Evolutionary conservation across 1,140 invertebrate genomes (phyloP), one percentile per base, ranked within the genome.

Genomic region (Agraylea sexmaculata): DNA sequence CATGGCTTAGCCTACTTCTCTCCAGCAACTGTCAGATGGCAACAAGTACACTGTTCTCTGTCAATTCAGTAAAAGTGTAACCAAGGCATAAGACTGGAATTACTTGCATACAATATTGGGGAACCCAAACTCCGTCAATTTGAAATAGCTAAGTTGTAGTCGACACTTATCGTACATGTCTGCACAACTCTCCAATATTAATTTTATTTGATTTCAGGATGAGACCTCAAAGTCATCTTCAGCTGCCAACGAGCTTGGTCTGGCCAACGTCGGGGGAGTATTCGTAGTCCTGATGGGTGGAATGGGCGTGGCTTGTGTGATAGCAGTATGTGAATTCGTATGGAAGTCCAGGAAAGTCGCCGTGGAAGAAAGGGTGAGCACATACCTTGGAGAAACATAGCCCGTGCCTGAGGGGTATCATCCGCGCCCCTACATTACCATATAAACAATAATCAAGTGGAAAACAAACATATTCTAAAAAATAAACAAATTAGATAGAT

Each of bases 261-360:
- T 96, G 46, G 86, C 86, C 8, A 94, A 93, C 58, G 88, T 95
- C 23, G 89, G 90, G 32, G 91, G 92, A 2, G 91, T 96, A 1
- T 97, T 95, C 60, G 87, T 95, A 1, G 89, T 95, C 0, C 71
- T 97, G 13, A 83, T 92, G 71, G 86, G 82, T 21, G 87, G 87
- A 7, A 87, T 89, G 80, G 83, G 81, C 6, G 78, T 88, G 15
- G 86, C 86, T 3, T 87, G 84, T 54, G 80, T 89, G 40, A 83
- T 89, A 45, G 84, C 85, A 6, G 82, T 90, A 13, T 84, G 86
- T 57, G 90, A 94, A 62, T 92, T 92, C 59, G 79, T 90, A 8
- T 92, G 87, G 87, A 91, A 92, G 63, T 87, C 85, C 30, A 69
- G 86, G 52, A 88, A 91, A 64, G 78, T 89, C n/a, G 84, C 87